A percentile compares a stretch with the other conserved stretches of the same genome.
These are phyloP conservation scores for Pteria penguin DNA, from an alignment of 2,888 invertebrate species.

Conservation along the genomic window DNA sequence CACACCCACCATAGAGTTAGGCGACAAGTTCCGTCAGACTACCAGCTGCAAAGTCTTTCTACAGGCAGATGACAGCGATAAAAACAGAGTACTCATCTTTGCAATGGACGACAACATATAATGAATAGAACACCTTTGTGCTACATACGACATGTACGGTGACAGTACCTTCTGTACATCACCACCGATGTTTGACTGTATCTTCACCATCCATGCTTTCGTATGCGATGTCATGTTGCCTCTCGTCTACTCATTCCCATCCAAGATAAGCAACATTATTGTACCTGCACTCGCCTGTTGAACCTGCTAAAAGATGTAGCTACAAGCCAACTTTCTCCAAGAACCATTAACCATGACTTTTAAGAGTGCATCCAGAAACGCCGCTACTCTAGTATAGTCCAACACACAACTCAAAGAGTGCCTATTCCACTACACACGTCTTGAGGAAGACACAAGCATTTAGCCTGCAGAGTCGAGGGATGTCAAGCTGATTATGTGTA, in stretches of 20 bases:
- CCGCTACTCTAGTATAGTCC: background rate
- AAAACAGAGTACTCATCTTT: slow-evolving; percentile 24
- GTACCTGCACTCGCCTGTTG: slow-evolving; percentile 12
- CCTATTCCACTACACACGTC: background rate
- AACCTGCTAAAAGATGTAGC: slow-evolving; percentile 1
- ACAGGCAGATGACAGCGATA: slow-evolving; percentile 9
- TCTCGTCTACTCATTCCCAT: background rate
- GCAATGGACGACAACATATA: background rate
- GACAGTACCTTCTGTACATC: slow-evolving; percentile 9
- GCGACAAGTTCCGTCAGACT: slow-evolving; percentile 1
- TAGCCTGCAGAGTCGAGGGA: no score
- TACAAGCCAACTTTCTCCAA: background rate
- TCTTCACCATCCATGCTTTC: slow-evolving; percentile 20
- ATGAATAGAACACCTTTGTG: background rate
- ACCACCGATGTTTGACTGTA: slow-evolving; percentile 16
- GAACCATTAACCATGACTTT: background rate
- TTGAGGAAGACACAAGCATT: no score
- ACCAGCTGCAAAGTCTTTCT: slow-evolving; percentile 15
- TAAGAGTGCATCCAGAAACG: background rate
- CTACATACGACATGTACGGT: slow-evolving; percentile 12
- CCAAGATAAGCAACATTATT: background rate
- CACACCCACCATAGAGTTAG: background rate
- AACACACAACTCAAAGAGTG: background rate
- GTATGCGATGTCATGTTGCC: background rate
- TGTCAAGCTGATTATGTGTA: no score